Evolutionary conservation across 1,140 invertebrate species (phyloP).

Genomic region (Aphelinus certus): DNA sequence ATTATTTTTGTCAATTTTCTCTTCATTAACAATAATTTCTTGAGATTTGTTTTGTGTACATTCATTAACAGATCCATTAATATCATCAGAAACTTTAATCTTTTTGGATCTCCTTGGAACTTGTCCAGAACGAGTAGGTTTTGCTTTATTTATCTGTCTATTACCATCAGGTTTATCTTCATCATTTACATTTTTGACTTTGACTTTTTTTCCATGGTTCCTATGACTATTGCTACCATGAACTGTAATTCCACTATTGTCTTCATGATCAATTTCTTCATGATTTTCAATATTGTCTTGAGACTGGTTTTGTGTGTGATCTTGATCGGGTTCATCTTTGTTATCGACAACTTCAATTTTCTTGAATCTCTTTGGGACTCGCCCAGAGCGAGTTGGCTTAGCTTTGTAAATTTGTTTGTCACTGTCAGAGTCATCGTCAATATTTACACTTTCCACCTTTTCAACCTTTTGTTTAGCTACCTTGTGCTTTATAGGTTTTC

Average conservation of each 20-base stretch:
- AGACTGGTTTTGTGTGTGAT: too few species aligned
- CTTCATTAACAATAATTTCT: neutral
- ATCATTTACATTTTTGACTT: neutral
- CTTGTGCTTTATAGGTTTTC: constrained; percentile 21
- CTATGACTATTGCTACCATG: too few species aligned
- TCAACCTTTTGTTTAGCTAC: constrained; percentile 4
- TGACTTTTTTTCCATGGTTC: too few species aligned
- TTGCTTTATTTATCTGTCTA: constrained; percentile 52
- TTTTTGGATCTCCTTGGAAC: constrained; percentile 51
- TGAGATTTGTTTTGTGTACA: neutral
- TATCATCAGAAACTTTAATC: too few species aligned
- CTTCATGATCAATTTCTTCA: constrained; percentile 5
- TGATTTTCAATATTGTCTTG: neutral
- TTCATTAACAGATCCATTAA: constrained; percentile 6
- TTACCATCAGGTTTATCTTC: constrained; percentile 49
- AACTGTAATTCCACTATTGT: neutral
- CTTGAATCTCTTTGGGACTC: constrained; percentile 51
- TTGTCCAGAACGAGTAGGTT: constrained; percentile 59
- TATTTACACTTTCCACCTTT: too few species aligned
- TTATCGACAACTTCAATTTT: constrained; percentile 43
- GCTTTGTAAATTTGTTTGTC: constrained; percentile 55
- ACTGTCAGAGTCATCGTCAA: constrained; percentile 44
- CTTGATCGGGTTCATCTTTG: constrained; percentile 1
- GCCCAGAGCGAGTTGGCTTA: constrained; percentile 58
- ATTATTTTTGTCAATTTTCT: neutral